phyloP scores from a whole-genome alignment of 2,888 invertebrate species.

The Mesoligia furuncula region DNA sequence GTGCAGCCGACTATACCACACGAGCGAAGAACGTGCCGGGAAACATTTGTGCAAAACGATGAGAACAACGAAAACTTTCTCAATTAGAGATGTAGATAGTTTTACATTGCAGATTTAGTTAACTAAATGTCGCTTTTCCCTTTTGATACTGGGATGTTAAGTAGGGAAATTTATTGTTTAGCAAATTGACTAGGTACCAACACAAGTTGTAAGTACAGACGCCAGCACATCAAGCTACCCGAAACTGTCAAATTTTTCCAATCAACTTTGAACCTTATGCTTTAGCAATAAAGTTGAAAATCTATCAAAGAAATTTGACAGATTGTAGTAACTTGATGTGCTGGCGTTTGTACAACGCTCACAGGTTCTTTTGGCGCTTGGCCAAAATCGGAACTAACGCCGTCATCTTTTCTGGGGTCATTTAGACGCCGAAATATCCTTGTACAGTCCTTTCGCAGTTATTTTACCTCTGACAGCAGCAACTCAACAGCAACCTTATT shows the following conservation, averaged over 20 bases:
- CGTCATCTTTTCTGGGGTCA: background rate
- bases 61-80: constrained; percentile 21
- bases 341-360: background rate
- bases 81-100: background rate
- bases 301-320: no score
- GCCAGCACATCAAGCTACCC: no score
- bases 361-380: background rate
- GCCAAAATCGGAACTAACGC: background rate
- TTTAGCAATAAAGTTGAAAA: no score
- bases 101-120: constrained; percentile 31
- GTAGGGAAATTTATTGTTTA: background rate
- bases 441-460: background rate
- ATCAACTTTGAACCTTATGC: no score
- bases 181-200: background rate
- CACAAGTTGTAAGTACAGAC: background rate
- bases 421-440: background rate
- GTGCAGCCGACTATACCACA: background rate
- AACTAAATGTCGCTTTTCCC: constrained; percentile 2
- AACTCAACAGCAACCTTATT: background rate
- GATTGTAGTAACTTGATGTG: no score
- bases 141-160: background rate
- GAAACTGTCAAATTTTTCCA: no score
- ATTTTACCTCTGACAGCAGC: background rate
- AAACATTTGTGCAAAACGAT: constrained; percentile 6
- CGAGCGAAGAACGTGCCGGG: background rate